Percentiles rank a stretch among this genome's conserved stretches.
Conservation (phyloP, 2,888 invertebrate species). For the Capitulum mitella region DNA sequence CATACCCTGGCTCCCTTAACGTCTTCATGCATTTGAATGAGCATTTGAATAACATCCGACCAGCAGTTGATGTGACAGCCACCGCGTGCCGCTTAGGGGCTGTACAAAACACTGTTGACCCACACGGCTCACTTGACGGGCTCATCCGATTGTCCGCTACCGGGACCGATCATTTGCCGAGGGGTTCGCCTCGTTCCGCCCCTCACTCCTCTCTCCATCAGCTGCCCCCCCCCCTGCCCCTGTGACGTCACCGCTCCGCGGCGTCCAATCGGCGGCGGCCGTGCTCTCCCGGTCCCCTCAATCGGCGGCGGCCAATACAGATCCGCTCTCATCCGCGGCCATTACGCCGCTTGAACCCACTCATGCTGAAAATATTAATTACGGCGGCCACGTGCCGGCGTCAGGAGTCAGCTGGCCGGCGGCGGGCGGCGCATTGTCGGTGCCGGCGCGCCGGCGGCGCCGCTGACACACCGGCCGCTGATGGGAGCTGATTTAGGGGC, state of each 20-base stretch:
- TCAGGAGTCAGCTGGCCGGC: not conserved
- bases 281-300: not conserved
- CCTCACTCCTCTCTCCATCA: not conserved
- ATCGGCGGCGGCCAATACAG: not conserved
- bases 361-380: slow-evolving; percentile 13
- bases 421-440: not conserved
- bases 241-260: not conserved
- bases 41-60: too few relatives aligned
- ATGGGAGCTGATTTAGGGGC: slow-evolving; percentile 3
- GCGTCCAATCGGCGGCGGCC: not conserved
- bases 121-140: not conserved
- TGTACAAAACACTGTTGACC: not conserved
- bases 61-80: not conserved
- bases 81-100: not conserved
- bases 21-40: too few relatives aligned
- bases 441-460: not conserved
- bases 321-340: not conserved
- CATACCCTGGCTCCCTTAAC: too few relatives aligned
- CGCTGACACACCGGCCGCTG: not conserved
- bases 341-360: not conserved
- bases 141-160: not conserved
- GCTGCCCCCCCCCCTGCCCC: not conserved
- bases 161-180: not conserved
- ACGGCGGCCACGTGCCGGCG: not conserved
- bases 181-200: not conserved